Conservation (phyloP, 2,113 vertebrate species). For the Ursus arctos region DNA sequence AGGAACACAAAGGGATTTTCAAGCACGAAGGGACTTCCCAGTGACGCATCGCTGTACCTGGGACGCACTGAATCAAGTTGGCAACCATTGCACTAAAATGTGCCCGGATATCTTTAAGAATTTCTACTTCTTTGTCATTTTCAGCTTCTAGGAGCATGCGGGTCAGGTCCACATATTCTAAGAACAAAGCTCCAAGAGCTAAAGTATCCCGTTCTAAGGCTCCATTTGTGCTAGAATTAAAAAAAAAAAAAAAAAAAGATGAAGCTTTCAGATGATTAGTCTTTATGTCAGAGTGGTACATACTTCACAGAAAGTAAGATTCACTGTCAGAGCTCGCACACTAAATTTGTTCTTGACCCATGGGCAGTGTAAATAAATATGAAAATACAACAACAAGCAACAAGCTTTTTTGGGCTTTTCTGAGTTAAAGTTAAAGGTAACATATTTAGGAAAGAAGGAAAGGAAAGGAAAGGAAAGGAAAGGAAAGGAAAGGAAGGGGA, state of each 20-base stretch:
- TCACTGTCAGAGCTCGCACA: background rate
- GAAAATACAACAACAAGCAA: background rate
- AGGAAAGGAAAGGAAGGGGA: background rate
- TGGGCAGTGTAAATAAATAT: background rate
- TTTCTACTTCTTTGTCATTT: constrained; percentile 98
- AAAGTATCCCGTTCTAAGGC: constrained; percentile 97
- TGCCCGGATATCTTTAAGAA: constrained; percentile 98
- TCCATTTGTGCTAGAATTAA: constrained; percentile 93
- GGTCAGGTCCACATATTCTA: constrained; percentile 98
- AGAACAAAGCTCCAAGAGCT: constrained; percentile 96
- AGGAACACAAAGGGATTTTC: background rate
- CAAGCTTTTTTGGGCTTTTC: background rate
- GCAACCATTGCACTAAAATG: constrained; percentile 98
- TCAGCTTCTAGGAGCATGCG: constrained; percentile 99
- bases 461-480: background rate
- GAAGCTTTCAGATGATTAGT: background rate
- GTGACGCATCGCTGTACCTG: constrained; percentile 88
- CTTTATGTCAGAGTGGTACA: background rate
- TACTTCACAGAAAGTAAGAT: background rate
- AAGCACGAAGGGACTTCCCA: background rate
- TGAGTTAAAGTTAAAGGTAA: background rate
- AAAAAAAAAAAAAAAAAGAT: constrained; percentile 51
- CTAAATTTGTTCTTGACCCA: background rate
- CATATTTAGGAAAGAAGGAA: background rate
- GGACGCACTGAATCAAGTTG: constrained; percentile 98